These are phyloP conservation scores for Drosophila greeni DNA, from an alignment of 2,888 invertebrate genomes.

Conservation along the genomic window DNA sequence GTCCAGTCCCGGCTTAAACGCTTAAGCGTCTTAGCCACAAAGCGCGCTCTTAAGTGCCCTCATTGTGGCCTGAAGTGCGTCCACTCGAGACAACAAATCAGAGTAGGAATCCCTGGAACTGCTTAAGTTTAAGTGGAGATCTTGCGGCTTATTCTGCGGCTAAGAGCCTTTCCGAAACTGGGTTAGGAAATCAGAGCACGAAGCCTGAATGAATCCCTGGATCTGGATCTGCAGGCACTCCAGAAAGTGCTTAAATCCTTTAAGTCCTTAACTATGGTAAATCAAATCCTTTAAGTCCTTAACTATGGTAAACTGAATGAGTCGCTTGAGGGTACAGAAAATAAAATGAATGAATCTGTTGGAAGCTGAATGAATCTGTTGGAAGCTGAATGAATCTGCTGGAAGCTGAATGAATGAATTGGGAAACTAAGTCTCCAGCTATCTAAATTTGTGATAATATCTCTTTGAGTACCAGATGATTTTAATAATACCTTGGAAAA, in stretches of 20 bases:
- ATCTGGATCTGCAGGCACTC: slow-evolving; percentile 18
- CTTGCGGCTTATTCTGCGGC: slow-evolving; percentile 32
- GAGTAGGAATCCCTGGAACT: slow-evolving; percentile 3
- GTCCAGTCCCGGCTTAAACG: slow-evolving; percentile 46
- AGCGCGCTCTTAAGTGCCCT: slow-evolving; percentile 61
- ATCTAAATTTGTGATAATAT: background rate
- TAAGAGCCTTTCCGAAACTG: slow-evolving; percentile 4
- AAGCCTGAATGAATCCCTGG: slow-evolving; percentile 19
- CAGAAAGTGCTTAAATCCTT: slow-evolving; percentile 12
- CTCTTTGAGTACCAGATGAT: background rate
- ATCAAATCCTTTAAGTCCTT: slow-evolving; percentile 15
- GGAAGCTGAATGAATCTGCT: background rate
- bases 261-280: slow-evolving; percentile 9
- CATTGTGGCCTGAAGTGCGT: slow-evolving; percentile 62
- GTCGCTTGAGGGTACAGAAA: background rate
- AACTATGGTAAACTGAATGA: slow-evolving; percentile 10
- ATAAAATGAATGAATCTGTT: too few relatives aligned
- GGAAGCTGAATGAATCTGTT: background rate
- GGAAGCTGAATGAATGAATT: slow-evolving; percentile 1
- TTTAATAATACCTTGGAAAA: background rate
- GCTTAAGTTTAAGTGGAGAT: slow-evolving; percentile 29
- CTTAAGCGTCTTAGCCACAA: slow-evolving; percentile 56
- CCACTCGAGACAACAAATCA: slow-evolving; percentile 48
- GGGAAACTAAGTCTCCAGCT: background rate
- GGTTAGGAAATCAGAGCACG: slow-evolving; percentile 34